A percentile compares a stretch with the other conserved stretches of the same genome.
Evolutionary conservation across 2,797 vertebrate species (phyloP).

Genomic region (Syngnathus acus): DNA sequence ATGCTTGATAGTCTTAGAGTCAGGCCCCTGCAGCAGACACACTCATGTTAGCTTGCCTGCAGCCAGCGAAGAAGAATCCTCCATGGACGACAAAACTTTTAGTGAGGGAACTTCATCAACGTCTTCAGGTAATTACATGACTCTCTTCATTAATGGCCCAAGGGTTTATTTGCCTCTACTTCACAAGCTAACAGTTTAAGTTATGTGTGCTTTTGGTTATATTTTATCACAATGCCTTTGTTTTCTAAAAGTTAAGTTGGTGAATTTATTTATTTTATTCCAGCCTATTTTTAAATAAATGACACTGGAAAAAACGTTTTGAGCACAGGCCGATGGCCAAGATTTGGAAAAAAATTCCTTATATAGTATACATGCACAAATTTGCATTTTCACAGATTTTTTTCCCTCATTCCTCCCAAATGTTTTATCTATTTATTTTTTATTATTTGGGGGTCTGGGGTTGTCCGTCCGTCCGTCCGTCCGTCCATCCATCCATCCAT

Average conservation of each 20-base stretch:
- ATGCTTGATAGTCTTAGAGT: neutral
- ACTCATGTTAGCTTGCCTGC: conserved; percentile 1
- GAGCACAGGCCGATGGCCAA: neutral
- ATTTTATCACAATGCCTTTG: neutral
- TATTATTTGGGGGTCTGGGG: no score
- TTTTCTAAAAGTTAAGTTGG: neutral
- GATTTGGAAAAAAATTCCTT: no score
- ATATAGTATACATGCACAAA: no score
- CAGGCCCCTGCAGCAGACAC: neutral
- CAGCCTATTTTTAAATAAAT: neutral
- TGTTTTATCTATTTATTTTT: no score
- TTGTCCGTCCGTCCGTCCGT: no score
- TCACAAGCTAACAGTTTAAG: neutral
- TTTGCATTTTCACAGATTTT: no score
- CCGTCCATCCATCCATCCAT: no score
- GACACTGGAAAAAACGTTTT: neutral
- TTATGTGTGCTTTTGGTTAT: neutral
- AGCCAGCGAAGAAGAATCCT: neutral
- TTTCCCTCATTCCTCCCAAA: no score
- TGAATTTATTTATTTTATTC: neutral
- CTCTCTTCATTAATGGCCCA: conserved; percentile 3
- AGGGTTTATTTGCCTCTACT: conserved; percentile 3
- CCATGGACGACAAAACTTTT: conserved; percentile 6
- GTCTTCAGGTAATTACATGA: conserved; percentile 6
- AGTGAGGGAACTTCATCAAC: conserved; percentile 2